A percentile compares a stretch with the other conserved stretches of the same genome.
Evolutionary conservation across 2,113 vertebrate genomes (phyloP).

Genomic region (Xiphophorus hellerii): DNA sequence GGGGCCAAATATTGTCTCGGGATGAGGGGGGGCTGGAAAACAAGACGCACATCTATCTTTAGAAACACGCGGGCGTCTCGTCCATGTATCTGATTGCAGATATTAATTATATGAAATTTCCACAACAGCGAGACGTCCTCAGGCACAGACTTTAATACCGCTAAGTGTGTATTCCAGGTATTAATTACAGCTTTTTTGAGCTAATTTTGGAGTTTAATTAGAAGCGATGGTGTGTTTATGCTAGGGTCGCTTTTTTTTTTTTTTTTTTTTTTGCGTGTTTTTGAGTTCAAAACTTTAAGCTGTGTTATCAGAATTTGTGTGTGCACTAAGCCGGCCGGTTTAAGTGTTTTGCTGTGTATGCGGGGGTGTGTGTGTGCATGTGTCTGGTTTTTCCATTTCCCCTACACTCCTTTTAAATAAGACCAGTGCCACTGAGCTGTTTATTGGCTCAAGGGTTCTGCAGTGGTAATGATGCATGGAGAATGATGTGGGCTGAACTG

Average conservation of each 20-base stretch:
- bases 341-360: not conserved
- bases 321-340: constrained; percentile 10
- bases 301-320: constrained; percentile 15
- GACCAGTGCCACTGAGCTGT: constrained; percentile 70
- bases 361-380: not conserved
- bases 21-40: constrained; percentile 37
- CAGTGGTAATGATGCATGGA: constrained; percentile 81
- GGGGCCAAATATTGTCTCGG: constrained; percentile 61
- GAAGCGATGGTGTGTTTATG: not conserved
- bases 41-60: constrained; percentile 68
- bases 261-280: not conserved
- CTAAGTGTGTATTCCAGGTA: constrained; percentile 49
- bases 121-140: constrained; percentile 36
- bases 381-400: constrained; percentile 63
- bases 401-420: constrained; percentile 63
- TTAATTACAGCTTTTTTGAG: constrained; percentile 65
- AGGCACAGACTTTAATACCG: constrained; percentile 51
- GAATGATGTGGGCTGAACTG: constrained; percentile 69
- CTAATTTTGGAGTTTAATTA: constrained; percentile 33
- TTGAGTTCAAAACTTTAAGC: constrained; percentile 17
- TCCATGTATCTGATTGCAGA: constrained; percentile 60
- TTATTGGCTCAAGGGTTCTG: constrained; percentile 79
- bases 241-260: not conserved
- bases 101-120: constrained; percentile 65
- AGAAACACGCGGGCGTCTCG: constrained; percentile 39